Conservation (phyloP, 2,797 vertebrate species). For the Cottoperca gobio region DNA sequence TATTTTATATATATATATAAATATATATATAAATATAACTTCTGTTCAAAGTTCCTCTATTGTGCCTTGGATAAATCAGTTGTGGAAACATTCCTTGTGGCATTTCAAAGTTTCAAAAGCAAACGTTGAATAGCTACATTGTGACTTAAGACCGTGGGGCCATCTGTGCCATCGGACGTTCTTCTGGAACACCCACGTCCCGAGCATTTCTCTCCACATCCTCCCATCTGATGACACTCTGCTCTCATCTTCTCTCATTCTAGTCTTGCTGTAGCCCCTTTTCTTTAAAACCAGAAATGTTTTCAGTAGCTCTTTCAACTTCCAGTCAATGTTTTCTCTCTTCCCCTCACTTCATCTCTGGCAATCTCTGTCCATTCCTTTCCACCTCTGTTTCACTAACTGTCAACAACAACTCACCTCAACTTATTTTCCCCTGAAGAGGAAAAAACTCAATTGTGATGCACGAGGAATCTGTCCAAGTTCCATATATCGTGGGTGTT, state of each 20-base stretch:
- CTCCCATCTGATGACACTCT: too few species aligned
- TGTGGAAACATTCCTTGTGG: background rate
- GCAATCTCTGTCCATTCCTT: background rate
- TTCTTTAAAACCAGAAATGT: background rate
- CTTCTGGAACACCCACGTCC: conserved; percentile 12
- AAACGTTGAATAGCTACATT: conserved; percentile 19
- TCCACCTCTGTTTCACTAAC: background rate
- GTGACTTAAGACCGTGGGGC: conserved; percentile 19
- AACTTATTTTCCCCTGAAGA: background rate
- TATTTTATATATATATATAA: too few species aligned
- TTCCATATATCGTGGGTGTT: background rate
- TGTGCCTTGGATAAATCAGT: background rate
- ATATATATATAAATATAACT: too few species aligned
- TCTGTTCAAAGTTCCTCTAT: background rate
- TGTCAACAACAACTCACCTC: background rate
- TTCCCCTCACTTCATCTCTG: background rate
- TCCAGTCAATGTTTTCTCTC: background rate
- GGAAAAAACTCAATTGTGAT: conserved; percentile 8
- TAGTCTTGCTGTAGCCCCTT: background rate
- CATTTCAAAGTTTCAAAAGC: conserved; percentile 4
- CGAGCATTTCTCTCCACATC: conserved; percentile 22
- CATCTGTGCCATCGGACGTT: conserved; percentile 40
- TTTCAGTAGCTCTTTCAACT: background rate
- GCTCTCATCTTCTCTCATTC: background rate
- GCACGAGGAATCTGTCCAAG: background rate